These are phyloP conservation scores for Heloderma charlesbogerti DNA, from an alignment of 2,113 vertebrate species.

Conservation along the genomic window DNA sequence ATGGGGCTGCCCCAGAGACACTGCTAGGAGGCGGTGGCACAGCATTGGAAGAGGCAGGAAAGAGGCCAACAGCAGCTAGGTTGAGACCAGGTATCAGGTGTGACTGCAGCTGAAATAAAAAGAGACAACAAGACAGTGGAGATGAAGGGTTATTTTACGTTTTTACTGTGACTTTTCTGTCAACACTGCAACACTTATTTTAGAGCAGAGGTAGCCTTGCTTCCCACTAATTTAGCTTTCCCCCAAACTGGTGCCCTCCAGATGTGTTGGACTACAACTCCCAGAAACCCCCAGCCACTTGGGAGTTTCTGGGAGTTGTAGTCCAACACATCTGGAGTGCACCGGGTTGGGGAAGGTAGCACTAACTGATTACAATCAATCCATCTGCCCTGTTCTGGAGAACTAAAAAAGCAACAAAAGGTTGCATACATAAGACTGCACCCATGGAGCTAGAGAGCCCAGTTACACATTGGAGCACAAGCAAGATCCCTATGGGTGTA, in stretches of 20 bases:
- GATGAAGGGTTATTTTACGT: accelerated
- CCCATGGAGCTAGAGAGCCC: not conserved
- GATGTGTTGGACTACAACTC: not conserved
- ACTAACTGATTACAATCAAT: not conserved
- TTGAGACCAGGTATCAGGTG: slow-evolving; percentile 95
- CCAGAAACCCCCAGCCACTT: not conserved
- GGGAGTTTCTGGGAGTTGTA: not conserved
- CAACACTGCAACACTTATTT: not conserved
- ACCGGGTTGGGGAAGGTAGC: too few species aligned
- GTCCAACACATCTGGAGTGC: not conserved
- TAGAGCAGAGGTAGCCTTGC: not conserved
- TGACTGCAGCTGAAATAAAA: slow-evolving; percentile 84
- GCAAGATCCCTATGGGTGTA: not conserved
- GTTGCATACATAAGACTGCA: not conserved
- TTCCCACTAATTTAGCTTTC: not conserved
- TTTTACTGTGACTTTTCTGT: not conserved
- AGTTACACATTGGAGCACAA: not conserved
- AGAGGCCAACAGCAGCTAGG: slow-evolving; percentile 91
- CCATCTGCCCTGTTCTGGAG: not conserved
- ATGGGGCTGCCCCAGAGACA: slow-evolving; percentile 81
- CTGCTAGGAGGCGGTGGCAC: slow-evolving; percentile 89
- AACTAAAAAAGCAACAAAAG: not conserved
- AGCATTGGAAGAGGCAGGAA: slow-evolving; percentile 87
- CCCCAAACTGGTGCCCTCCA: not conserved
- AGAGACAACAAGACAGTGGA: not conserved